These are phyloP conservation scores for Thripadectes ignobilis DNA, from an alignment of 2,797 vertebrate species.

Conservation along the genomic window DNA sequence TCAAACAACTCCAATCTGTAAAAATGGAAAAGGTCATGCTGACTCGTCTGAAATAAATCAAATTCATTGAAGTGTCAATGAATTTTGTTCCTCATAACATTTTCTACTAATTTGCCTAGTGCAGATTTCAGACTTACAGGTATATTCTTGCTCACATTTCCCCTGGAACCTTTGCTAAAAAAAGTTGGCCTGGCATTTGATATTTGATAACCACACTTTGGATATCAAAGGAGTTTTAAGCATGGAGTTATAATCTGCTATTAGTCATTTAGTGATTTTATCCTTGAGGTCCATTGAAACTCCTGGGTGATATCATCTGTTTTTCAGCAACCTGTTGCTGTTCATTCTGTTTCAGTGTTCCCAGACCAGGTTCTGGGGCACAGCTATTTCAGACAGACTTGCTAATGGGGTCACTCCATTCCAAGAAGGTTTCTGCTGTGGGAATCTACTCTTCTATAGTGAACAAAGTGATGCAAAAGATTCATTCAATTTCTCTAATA, in stretches of 20 bases:
- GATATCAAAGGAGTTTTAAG: constrained; percentile 7
- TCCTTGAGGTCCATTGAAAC: background rate
- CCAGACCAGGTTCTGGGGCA: background rate
- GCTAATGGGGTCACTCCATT: background rate
- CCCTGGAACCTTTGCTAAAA: background rate
- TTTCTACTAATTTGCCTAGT: background rate
- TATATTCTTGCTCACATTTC: background rate
- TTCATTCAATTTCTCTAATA: background rate
- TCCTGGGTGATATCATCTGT: background rate
- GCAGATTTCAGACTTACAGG: background rate
- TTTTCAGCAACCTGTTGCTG: background rate
- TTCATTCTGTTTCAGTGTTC: background rate
- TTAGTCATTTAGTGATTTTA: background rate
- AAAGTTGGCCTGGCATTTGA: background rate
- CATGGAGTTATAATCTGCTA: background rate
- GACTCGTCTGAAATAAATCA: background rate
- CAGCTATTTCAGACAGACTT: background rate
- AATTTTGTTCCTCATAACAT: background rate
- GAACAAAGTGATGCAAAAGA: background rate
- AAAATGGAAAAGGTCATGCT: background rate
- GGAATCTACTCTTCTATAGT: background rate
- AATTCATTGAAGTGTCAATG: background rate
- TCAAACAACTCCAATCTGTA: background rate
- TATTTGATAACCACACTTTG: background rate
- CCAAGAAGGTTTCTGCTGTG: background rate